phyloP scores from a whole-genome alignment of 2,113 vertebrate genomes.

The Corythaeola cristata region DNA sequence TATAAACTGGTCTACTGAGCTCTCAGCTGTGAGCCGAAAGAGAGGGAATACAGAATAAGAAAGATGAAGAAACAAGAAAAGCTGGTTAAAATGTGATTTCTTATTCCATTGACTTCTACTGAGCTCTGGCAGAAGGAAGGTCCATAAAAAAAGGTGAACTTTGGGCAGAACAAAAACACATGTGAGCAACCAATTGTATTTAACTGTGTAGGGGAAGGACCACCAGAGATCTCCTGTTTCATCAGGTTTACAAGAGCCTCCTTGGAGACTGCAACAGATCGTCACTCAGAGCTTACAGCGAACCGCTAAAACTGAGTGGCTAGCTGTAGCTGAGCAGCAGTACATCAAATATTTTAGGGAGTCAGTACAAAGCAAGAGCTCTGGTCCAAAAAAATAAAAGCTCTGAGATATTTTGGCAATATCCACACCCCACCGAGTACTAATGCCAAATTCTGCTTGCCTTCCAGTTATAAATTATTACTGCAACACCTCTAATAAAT shows the following conservation, averaged over 20 bases:
- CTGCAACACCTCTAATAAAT: constrained; percentile 49
- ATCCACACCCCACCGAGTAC: background rate
- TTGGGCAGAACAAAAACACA: constrained; percentile 1
- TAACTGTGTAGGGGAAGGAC: background rate
- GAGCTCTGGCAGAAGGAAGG: background rate
- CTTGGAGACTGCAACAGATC: background rate
- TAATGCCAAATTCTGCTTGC: constrained; percentile 9
- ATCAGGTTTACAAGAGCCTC: background rate
- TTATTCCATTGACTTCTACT: background rate
- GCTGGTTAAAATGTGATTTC: background rate
- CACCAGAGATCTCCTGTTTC: background rate
- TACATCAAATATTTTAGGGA: background rate
- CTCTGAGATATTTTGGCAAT: background rate
- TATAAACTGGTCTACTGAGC: background rate
- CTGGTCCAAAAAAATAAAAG: background rate
- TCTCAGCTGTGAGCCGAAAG: background rate
- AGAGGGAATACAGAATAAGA: background rate
- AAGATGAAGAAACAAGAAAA: background rate
- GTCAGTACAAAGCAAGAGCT: background rate
- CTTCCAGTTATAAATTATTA: constrained; percentile 9
- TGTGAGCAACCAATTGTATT: background rate
- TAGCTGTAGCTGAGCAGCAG: background rate
- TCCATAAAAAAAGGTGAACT: constrained; percentile 6
- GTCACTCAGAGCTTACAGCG: background rate
- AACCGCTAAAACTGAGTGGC: background rate